Evolutionary conservation across 35 echinoderm and acorn worm species (phyloP), one percentile per base, ranked within the genome.

Genomic region (Stichopus chloronotus): DNA sequence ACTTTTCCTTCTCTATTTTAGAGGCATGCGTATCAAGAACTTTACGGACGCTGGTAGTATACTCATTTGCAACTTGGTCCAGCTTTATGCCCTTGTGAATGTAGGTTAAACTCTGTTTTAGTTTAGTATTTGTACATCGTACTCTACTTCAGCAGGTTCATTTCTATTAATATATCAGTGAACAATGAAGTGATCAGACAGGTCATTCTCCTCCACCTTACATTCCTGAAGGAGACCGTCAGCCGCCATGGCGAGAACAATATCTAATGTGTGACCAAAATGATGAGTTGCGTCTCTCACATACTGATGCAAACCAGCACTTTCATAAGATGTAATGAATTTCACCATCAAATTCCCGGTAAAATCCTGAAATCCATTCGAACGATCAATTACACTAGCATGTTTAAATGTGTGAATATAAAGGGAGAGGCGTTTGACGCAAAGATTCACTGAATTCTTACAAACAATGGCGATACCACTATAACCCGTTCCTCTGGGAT

Each of bases 301-400:
- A 58, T 57, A 24, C 56, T 81, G 90, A 58, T 80, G 14, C 52
- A 92, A 92, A 52, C 78, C 76, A 12, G 91, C 91, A 61, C 52
- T 24, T 30, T 80, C 78, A 63, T 59, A 82, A 57, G 78, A 82
- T 30, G 91, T 84, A 19, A 82, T 92, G 78, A 92, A 83, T 82
- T 43, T 43, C 30, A 43, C 3, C 30, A 43, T 43, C 30, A 43
- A 43, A 43, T 43, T 43, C 30, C 30, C 3, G 5, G 63, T 57
- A 0, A 79, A 2, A 79, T 90, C 63, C 23, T 72, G 87, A 72
- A 81, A 69, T 1, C 87, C 59, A 68, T 9, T 90, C 20, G 1
- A n/a, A 52, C 43, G 22, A 52, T 90, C 87, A 90, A 69, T 68
- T 20, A 90, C 87, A 3, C 58, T 90, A 65, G 87, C 87, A 68